Conservation (phyloP, 1,140 invertebrate genomes). For the Drosophila nebulosa region DNA sequence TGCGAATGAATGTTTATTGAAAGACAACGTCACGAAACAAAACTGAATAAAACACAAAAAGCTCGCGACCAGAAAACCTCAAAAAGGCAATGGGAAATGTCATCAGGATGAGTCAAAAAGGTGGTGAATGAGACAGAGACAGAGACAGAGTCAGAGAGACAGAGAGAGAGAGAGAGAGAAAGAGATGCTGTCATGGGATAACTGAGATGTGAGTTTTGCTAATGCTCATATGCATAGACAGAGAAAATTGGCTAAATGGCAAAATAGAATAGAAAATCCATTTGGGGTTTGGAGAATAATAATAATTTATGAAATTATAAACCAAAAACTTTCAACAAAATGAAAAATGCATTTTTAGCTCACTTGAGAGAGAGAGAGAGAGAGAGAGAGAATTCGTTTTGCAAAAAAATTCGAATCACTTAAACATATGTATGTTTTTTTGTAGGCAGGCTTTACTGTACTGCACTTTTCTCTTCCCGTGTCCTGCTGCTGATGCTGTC, state of each 20-base stretch:
- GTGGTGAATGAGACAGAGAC: background rate
- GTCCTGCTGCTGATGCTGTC: constrained; percentile 15
- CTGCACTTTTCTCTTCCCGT: background rate
- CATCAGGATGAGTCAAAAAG: constrained; percentile 41
- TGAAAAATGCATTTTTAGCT: no score
- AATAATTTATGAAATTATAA: no score
- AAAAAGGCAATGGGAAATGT: constrained; percentile 54
- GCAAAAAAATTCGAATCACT: background rate
- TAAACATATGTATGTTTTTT: background rate
- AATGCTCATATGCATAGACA: constrained; percentile 63
- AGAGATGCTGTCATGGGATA: background rate
- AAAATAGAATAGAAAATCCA: background rate
- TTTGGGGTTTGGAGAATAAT: no score
- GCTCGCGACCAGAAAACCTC: constrained; percentile 52
- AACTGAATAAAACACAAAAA: background rate
- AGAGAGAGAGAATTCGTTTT: no score
- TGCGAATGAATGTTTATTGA: constrained; percentile 51
- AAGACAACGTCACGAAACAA: constrained; percentile 46
- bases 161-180: background rate
- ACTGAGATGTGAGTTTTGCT: constrained; percentile 16
- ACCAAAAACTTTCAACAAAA: background rate
- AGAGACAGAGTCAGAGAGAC: background rate
- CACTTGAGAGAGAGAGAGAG: no score
- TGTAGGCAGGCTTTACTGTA: background rate
- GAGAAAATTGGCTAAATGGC: background rate